Percentiles rank a stretch among this genome's conserved stretches.
phyloP scores from a whole-genome alignment of 2,888 invertebrate species.

The Chrysomela aeneicollis region DNA sequence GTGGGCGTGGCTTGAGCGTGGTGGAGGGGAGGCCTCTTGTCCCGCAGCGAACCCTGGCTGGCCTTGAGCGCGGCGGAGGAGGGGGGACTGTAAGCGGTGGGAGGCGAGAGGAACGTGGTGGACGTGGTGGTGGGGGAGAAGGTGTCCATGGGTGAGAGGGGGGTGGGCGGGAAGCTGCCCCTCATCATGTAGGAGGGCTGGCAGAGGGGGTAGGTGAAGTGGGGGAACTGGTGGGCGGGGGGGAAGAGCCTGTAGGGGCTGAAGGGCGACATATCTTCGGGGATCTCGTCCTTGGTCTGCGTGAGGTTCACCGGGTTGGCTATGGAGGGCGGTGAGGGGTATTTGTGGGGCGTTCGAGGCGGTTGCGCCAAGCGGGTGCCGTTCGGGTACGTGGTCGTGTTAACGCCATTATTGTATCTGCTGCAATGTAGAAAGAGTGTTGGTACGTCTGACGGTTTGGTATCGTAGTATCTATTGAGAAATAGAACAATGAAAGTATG shows the following conservation, averaged over 20 bases:
- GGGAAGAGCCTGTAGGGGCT: slow-evolving; percentile 54
- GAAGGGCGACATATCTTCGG: slow-evolving; percentile 51
- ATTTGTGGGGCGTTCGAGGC: slow-evolving; percentile 55
- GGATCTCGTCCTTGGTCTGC: slow-evolving; percentile 57
- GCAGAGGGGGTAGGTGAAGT: slow-evolving; percentile 45
- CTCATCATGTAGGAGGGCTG: slow-evolving; percentile 57
- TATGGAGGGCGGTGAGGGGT: slow-evolving; percentile 56
- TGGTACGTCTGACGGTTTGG: slow-evolving; percentile 29
- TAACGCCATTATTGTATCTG: slow-evolving; percentile 58
- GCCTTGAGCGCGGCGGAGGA: slow-evolving; percentile 50
- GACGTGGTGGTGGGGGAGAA: slow-evolving; percentile 58
- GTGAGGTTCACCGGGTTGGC: slow-evolving; percentile 60
- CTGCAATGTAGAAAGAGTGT: slow-evolving; percentile 39
- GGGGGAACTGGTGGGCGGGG: slow-evolving; percentile 49
- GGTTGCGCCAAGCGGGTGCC: slow-evolving; percentile 52
- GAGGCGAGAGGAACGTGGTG: slow-evolving; percentile 58
- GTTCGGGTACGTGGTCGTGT: slow-evolving; percentile 52
- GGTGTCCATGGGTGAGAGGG: slow-evolving; percentile 58
- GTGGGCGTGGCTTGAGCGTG: slow-evolving; percentile 39
- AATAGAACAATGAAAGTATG: slow-evolving; percentile 21
- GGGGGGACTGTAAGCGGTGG: slow-evolving; percentile 53
- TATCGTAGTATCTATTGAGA: slow-evolving; percentile 30
- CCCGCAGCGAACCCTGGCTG: slow-evolving; percentile 43
- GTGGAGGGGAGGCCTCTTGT: slow-evolving; percentile 56
- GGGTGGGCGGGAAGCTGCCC: slow-evolving; percentile 62